Conservation (phyloP, 2,113 vertebrate genomes). For the Eublepharis macularius region DNA sequence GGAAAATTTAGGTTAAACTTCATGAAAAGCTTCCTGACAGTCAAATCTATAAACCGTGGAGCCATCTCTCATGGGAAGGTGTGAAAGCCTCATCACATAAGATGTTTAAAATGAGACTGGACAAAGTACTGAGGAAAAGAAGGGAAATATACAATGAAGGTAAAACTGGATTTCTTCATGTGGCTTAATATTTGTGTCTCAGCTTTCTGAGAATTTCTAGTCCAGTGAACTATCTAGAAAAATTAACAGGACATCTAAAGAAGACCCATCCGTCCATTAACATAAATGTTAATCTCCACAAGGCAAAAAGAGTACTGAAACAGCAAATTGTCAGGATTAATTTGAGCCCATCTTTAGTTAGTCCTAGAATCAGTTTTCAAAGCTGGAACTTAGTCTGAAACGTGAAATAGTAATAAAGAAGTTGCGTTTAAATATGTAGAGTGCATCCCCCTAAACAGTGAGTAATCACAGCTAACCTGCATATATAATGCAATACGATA, state of each 20-base stretch:
- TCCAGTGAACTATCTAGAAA: constrained; percentile 5
- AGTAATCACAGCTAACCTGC: neutral
- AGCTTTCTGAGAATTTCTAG: constrained; percentile 39
- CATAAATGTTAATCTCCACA: constrained; percentile 66
- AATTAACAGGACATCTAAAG: constrained; percentile 64
- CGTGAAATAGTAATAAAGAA: neutral
- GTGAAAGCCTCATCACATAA: constrained; percentile 34
- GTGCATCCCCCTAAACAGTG: neutral
- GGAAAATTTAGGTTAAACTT: constrained; percentile 56
- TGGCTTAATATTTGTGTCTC: constrained; percentile 1
- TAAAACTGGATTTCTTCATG: neutral
- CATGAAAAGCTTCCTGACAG: constrained; percentile 56
- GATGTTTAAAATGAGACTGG: constrained; percentile 50
- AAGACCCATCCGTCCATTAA: constrained; percentile 61
- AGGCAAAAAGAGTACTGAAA: constrained; percentile 67
- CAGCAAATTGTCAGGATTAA: neutral
- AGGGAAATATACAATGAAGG: constrained; percentile 15
- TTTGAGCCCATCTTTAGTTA: neutral
- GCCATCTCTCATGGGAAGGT: constrained; percentile 42
- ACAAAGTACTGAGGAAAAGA: constrained; percentile 54
- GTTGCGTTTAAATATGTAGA: neutral
- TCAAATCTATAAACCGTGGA: constrained; percentile 50
- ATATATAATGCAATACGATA: neutral
- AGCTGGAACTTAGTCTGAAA: neutral
- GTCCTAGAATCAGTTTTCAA: neutral